Evolutionary conservation across 2,797 vertebrate genomes (phyloP).

Genomic region (Sebastiscus tertius): DNA sequence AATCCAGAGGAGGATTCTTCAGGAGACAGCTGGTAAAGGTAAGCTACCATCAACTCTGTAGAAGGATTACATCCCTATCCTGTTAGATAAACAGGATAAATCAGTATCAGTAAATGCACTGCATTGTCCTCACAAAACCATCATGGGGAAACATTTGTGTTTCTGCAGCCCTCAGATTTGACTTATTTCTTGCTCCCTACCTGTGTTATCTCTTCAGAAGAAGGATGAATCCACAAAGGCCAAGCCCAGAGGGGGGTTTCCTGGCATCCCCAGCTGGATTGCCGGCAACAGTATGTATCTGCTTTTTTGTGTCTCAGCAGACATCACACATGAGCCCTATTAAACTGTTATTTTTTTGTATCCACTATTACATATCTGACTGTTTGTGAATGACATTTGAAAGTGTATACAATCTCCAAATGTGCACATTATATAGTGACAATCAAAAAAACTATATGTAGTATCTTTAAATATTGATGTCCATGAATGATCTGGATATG

Average conservation of each 20-base stretch:
- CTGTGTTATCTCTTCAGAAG: constrained; percentile 59
- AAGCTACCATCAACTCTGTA: not conserved
- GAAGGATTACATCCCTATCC: not conserved
- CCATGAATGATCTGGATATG: constrained; percentile 42
- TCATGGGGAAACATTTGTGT: not conserved
- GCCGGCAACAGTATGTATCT: constrained; percentile 81
- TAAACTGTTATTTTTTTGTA: not conserved
- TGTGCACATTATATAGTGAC: not conserved
- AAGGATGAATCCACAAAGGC: constrained; percentile 84
- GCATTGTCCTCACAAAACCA: not conserved
- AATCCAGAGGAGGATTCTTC: constrained; percentile 88
- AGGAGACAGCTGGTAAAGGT: constrained; percentile 85
- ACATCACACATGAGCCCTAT: not conserved
- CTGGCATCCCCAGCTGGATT: constrained; percentile 84
- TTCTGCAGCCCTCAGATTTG: not conserved
- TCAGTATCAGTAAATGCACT: not conserved
- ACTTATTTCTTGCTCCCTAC: not conserved
- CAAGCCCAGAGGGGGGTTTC: constrained; percentile 78
- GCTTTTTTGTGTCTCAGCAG: not conserved
- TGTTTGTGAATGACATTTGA: not conserved
- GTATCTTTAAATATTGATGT: constrained; percentile 8
- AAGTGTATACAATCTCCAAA: not conserved
- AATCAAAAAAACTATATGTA: not conserved
- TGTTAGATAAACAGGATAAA: not conserved
- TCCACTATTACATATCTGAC: not conserved